Conservation (phyloP, 2,888 invertebrate genomes). For the Hedya salicella region DNA sequence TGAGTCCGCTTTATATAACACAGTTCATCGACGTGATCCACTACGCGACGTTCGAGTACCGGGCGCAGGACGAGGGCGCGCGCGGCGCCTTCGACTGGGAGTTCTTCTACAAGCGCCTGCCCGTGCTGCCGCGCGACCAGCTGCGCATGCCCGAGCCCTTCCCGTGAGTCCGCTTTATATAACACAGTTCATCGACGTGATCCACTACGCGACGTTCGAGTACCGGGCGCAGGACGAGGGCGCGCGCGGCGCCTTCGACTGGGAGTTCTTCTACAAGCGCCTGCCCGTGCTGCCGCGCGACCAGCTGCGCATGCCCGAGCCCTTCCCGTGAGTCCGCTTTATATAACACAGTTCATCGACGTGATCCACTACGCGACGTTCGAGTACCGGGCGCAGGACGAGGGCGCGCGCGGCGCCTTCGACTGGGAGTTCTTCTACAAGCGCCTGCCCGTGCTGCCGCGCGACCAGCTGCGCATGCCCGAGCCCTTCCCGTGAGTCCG, state of each 20-base stretch:
- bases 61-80: slow-evolving; percentile 93
- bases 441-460: slow-evolving; percentile 91
- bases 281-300: slow-evolving; percentile 92
- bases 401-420: slow-evolving; percentile 96
- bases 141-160: slow-evolving; percentile 84
- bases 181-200: too few relatives aligned
- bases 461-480: slow-evolving; percentile 89
- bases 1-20: too few relatives aligned
- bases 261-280: slow-evolving; percentile 98
- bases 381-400: slow-evolving; percentile 88
- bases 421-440: slow-evolving; percentile 99
- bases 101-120: slow-evolving; percentile 96
- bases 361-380: too few relatives aligned
- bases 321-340: slow-evolving; percentile 28
- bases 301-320: slow-evolving; percentile 86
- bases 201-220: too few relatives aligned
- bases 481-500: slow-evolving; percentile 26
- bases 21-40: too few relatives aligned
- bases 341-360: too few relatives aligned
- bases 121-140: slow-evolving; percentile 89
- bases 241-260: slow-evolving; percentile 97
- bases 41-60: too few relatives aligned
- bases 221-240: slow-evolving; percentile 91
- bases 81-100: slow-evolving; percentile 99
- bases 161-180: slow-evolving; percentile 6